These are phyloP conservation scores for Baccha elongata DNA, from an alignment of 2,888 invertebrate genomes.

Conservation along the genomic window DNA sequence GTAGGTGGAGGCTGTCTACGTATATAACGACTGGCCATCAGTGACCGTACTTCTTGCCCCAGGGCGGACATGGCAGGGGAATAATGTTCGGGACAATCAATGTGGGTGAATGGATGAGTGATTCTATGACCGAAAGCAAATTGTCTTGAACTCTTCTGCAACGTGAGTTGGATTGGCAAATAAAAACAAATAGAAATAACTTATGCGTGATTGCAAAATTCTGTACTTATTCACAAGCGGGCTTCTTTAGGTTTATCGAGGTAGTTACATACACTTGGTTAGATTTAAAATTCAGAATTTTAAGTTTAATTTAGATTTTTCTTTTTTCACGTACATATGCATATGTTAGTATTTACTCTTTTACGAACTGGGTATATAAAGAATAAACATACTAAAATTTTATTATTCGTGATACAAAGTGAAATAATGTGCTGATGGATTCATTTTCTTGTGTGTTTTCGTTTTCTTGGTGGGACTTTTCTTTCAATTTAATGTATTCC, in stretches of 20 bases:
- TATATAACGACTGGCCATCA: not conserved
- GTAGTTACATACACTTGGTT: conserved; percentile 26
- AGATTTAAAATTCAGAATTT: not conserved
- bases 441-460: too few relatives aligned
- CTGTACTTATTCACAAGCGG: conserved; percentile 22
- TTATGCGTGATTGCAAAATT: conserved; percentile 57
- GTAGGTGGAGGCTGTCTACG: conserved; percentile 13
- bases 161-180: conserved; percentile 49
- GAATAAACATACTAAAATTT: not conserved
- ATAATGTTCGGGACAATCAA: conserved; percentile 28
- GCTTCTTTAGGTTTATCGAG: too few relatives aligned
- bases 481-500: too few relatives aligned
- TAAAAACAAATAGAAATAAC: conserved; percentile 26
- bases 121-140: conserved; percentile 56
- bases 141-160: conserved; percentile 59
- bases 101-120: conserved; percentile 67
- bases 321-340: not conserved
- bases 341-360: not conserved
- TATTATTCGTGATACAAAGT: too few relatives aligned
- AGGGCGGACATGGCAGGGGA: not conserved
- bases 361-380: too few relatives aligned
- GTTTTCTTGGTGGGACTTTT: too few relatives aligned
- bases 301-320: not conserved
- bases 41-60: not conserved
- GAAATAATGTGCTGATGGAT: too few relatives aligned